These are phyloP conservation scores for Archivesica marissinica DNA, from an alignment of 1,140 invertebrate species.

Conservation along the genomic window DNA sequence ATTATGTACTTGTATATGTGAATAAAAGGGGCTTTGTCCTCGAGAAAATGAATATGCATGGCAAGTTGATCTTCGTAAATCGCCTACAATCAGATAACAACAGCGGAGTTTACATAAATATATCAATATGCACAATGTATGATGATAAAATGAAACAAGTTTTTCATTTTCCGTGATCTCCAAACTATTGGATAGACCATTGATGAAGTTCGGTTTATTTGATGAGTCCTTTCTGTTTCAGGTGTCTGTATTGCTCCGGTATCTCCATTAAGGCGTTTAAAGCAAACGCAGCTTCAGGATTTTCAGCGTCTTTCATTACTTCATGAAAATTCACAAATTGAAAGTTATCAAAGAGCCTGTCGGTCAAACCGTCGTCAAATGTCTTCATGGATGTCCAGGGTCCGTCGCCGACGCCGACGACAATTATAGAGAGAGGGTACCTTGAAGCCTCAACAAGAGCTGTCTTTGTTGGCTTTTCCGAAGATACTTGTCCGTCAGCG, in stretches of 20 bases:
- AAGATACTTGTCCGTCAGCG: slow-evolving; percentile 84
- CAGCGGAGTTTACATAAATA: no score
- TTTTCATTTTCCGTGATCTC: no score
- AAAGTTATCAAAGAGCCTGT: slow-evolving; percentile 83
- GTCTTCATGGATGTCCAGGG: slow-evolving; percentile 84
- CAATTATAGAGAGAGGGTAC: slow-evolving; percentile 85
- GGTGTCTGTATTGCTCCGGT: slow-evolving; percentile 83
- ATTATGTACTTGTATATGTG: no score
- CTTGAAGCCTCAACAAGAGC: slow-evolving; percentile 85
- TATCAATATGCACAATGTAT: no score
- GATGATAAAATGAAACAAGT: no score
- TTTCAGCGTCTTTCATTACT: slow-evolving; percentile 76
- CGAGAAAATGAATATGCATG: no score
- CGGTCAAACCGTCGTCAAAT: slow-evolving; percentile 84
- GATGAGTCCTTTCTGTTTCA: slow-evolving; percentile 18
- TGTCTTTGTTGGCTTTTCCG: slow-evolving; percentile 79
- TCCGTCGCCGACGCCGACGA: slow-evolving; percentile 85
- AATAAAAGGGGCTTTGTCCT: no score
- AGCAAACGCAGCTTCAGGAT: slow-evolving; percentile 82
- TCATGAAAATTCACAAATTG: slow-evolving; percentile 85
- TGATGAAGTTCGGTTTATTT: background rate
- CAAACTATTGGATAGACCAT: no score
- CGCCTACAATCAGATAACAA: no score
- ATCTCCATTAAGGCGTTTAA: slow-evolving; percentile 85
- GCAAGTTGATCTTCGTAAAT: no score